Evolutionary conservation across 2,888 invertebrate species (phyloP), one percentile per base, ranked within the genome.

Genomic region (Sipha maydis): DNA sequence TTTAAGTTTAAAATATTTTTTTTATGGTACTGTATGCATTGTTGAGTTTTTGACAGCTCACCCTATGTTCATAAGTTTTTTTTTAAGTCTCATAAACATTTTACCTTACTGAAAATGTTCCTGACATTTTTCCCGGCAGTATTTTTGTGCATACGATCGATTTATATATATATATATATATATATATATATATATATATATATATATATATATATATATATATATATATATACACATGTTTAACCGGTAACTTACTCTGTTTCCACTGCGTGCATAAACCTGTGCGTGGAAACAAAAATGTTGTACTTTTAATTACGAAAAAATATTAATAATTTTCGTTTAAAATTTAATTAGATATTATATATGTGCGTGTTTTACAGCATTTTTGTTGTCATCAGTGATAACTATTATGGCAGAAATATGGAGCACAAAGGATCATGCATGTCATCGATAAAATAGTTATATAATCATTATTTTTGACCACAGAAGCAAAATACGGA

Each of bases 1-100:
- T 69, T 48, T 14, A 31, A 21, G 31, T 25, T 21, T 5, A 69
- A 17, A 11, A 31, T 25, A 48, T 34, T 34, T 56, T 48, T 54
- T 48, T 54, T 73, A 73, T 19, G 17, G 19, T 31, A 34, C n/a
- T 54, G 31, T 61, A 34, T 25, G 14, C 31, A 71, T 83, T 56
- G 73, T 83, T n/a, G 83, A 83, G n/a, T 85, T 85, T 85, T 78
- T 85, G 78, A 78, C 85, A 78, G 78, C 34, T 54, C 8, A 28
- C 61, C 61, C 38, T 41, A 31, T 85, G 41, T 69, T 67, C 67
- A 67, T 31, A 5, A 41, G 54, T 67, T 82, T 83, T 73, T 31
- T 69, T 61, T 76, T n/a, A 77, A 85, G n/a, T 69, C 34, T 69
- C 71, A 21, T 31, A 78, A 85, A 78, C 78, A 48, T 85, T 85